A percentile compares a stretch with the other conserved stretches of the same genome.
These are phyloP conservation scores for Campylomormyrus tamandua DNA, from an alignment of 2,113 vertebrate species.

Conservation along the genomic window DNA sequence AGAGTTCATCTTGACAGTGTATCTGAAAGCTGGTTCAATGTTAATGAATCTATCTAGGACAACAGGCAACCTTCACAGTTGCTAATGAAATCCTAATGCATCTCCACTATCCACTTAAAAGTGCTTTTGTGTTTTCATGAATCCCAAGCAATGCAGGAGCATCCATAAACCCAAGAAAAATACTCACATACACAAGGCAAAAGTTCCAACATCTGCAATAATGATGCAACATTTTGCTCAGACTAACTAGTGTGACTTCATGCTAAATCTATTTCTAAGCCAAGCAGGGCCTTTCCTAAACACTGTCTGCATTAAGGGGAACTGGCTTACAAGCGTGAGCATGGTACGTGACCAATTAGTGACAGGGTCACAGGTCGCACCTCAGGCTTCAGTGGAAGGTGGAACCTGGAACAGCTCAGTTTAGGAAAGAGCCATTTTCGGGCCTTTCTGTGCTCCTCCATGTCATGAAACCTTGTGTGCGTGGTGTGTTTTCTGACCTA, in stretches of 20 bases:
- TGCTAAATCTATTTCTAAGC: not conserved
- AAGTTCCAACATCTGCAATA: not conserved
- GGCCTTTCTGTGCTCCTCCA: not conserved
- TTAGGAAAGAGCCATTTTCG: not conserved
- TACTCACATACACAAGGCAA: not conserved
- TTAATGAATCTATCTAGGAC: not conserved
- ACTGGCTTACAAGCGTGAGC: not conserved
- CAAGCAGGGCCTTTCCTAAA: not conserved
- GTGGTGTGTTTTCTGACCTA: not conserved
- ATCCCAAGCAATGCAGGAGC: not conserved
- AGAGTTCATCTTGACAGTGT: not conserved
- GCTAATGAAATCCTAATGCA: not conserved
- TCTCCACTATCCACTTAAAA: not conserved
- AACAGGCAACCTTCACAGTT: not conserved
- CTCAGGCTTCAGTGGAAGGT: not conserved
- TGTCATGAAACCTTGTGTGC: not conserved
- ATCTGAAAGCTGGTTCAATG: not conserved
- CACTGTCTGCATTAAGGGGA: not conserved
- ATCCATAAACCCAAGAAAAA: not conserved
- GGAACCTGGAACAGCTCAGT: not conserved
- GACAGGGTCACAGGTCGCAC: not conserved
- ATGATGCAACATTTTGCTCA: not conserved
- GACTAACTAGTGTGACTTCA: slow-evolving; percentile 2
- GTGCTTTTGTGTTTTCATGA: not conserved
- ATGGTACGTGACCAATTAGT: not conserved